These are phyloP conservation scores for Herpetotheres cachinnans DNA, from an alignment of 2,113 vertebrate genomes.

Conservation along the genomic window DNA sequence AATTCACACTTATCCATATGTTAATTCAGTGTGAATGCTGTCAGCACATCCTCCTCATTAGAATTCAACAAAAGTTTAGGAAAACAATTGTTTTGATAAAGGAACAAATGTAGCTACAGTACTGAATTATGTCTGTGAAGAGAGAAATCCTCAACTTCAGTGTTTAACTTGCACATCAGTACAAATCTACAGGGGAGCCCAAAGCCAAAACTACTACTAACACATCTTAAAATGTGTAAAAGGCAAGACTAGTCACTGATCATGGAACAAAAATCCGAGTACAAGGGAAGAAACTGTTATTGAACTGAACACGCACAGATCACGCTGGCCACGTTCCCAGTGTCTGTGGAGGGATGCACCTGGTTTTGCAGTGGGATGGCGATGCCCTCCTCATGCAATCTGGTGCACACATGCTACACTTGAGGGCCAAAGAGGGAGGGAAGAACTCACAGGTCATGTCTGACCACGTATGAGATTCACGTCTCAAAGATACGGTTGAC, in stretches of 20 bases:
- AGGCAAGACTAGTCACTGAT: background rate
- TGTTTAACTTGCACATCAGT: background rate
- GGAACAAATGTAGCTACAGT: background rate
- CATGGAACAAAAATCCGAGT: background rate
- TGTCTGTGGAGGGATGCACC: fast-evolving
- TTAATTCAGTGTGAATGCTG: background rate
- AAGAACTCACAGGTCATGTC: background rate
- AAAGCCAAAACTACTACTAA: background rate
- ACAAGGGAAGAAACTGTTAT: background rate
- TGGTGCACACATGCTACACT: background rate
- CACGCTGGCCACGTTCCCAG: background rate
- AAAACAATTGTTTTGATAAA: background rate
- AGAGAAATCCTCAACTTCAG: background rate
- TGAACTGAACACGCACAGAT: background rate
- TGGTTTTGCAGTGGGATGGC: background rate
- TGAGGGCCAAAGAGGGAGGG: background rate
- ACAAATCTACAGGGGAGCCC: background rate
- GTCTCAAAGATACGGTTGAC: background rate
- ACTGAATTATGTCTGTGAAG: background rate
- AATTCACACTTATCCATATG: background rate
- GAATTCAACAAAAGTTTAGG: background rate
- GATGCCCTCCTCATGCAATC: background rate
- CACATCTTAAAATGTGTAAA: background rate
- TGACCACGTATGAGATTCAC: background rate
- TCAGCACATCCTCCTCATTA: background rate